These are phyloP conservation scores for Cladopsammia gracilis DNA, from an alignment of 64 coral and sea anemone genomes.

Conservation along the genomic window DNA sequence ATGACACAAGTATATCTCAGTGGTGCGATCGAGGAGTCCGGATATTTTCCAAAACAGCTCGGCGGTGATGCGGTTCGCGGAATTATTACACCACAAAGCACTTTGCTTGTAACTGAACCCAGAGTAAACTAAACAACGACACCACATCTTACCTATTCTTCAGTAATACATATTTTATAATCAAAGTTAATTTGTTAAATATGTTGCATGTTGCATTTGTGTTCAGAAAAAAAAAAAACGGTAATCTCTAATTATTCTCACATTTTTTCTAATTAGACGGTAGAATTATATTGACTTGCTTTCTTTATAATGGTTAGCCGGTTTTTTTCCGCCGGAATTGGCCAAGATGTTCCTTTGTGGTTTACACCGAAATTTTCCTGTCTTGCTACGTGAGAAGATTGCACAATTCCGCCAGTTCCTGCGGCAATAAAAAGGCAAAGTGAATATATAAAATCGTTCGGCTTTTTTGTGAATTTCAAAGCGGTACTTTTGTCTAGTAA, in stretches of 20 bases:
- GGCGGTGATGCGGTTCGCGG: no score
- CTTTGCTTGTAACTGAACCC: no score
- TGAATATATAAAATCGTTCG: not conserved
- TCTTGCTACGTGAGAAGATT: slow-evolving; percentile 3
- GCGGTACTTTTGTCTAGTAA: not conserved
- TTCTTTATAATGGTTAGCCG: not conserved
- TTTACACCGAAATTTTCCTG: not conserved
- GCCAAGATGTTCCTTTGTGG: slow-evolving; percentile 21
- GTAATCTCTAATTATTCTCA: not conserved
- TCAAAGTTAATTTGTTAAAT: not conserved
- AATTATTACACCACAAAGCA: no score
- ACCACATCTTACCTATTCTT: no score
- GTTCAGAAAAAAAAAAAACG: not conserved
- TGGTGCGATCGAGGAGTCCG: no score
- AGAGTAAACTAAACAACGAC: no score
- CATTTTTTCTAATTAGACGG: not conserved
- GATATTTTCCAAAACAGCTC: no score
- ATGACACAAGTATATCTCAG: not conserved
- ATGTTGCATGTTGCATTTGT: not conserved
- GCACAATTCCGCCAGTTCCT: not conserved
- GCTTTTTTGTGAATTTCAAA: slow-evolving; percentile 1
- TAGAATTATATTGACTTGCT: not conserved
- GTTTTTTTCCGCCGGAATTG: slow-evolving; percentile 5
- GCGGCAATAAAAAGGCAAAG: not conserved
- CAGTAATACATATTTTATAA: no score